Percentiles rank a stretch among this genome's conserved stretches.
Conservation (phyloP, 2,113 vertebrate species). For the Pelusios castaneus region DNA sequence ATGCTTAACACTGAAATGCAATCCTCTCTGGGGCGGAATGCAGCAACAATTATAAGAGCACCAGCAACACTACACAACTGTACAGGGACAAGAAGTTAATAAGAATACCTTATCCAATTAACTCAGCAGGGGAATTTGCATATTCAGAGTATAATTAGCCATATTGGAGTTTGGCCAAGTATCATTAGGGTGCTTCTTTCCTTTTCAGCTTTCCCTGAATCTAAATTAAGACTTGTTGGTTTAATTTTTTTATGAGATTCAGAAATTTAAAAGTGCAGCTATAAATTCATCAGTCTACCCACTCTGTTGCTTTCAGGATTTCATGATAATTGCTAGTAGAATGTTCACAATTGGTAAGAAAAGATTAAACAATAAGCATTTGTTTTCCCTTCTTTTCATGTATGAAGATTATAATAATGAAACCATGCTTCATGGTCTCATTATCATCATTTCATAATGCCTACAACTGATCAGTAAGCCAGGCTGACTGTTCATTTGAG, state of each 20-base stretch:
- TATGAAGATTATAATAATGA: neutral
- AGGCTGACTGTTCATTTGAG: neutral
- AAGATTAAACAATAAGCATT: constrained; percentile 25
- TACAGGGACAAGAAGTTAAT: constrained; percentile 37
- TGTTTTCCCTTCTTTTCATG: neutral
- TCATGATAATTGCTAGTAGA: neutral
- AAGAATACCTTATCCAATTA: constrained; percentile 69
- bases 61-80: constrained; percentile 20
- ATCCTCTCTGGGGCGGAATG: neutral
- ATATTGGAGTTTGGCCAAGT: constrained; percentile 66
- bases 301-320: neutral
- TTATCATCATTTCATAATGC: neutral
- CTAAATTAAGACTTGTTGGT: constrained; percentile 66
- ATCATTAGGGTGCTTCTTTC: constrained; percentile 55
- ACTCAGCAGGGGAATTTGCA: constrained; percentile 64
- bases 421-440: neutral
- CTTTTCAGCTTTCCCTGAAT: constrained; percentile 34
- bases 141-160: constrained; percentile 71
- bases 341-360: constrained; percentile 4
- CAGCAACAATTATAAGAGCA: constrained; percentile 18
- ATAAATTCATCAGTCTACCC: neutral
- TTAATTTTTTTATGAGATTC: constrained; percentile 50
- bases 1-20: neutral
- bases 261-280: constrained; percentile 42
- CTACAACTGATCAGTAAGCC: neutral